A percentile compares a stretch with the other conserved stretches of the same genome.
phyloP scores from a whole-genome alignment of 1,140 invertebrate species.

The Drosophila rhopaloa region DNA sequence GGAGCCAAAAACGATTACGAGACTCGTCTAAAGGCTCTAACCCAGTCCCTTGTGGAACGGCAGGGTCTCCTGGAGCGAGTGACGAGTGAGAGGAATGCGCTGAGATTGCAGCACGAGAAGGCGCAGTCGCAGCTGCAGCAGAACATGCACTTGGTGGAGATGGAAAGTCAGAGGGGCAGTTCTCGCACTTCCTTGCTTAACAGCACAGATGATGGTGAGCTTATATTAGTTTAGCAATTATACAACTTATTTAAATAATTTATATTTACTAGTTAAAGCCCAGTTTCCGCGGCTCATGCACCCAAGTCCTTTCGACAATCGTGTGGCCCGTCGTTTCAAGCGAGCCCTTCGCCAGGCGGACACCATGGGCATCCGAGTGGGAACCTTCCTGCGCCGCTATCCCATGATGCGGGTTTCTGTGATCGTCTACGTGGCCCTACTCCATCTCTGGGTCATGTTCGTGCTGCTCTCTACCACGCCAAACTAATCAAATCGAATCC shows the following conservation, averaged over 20 bases:
- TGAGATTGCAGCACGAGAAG: constrained; percentile 91
- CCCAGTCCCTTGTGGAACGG: constrained; percentile 92
- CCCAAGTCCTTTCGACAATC: constrained; percentile 91
- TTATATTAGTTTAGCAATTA: not conserved
- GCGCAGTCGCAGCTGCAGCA: constrained; percentile 87
- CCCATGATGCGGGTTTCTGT: constrained; percentile 92
- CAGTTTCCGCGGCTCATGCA: constrained; percentile 90
- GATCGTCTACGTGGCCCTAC: constrained; percentile 87
- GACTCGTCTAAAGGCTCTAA: constrained; percentile 88
- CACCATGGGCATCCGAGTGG: constrained; percentile 90
- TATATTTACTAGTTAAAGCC: constrained; percentile 85
- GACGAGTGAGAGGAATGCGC: constrained; percentile 92
- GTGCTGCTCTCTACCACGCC: constrained; percentile 80
- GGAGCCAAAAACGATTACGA: constrained; percentile 87
- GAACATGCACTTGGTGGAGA: constrained; percentile 47
- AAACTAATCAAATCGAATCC: constrained; percentile 50
- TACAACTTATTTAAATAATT: not conserved
- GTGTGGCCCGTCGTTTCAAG: constrained; percentile 91
- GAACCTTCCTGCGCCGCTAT: constrained; percentile 92
- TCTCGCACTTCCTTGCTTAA: constrained; percentile 85
- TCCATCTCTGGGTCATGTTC: constrained; percentile 83
- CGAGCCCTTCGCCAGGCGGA: constrained; percentile 92
- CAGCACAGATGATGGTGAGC: constrained; percentile 87
- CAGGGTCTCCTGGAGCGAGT: constrained; percentile 91
- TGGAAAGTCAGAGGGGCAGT: constrained; percentile 57